phyloP scores from a whole-genome alignment of 2,888 invertebrate genomes.

The Epiblema foenella region DNA sequence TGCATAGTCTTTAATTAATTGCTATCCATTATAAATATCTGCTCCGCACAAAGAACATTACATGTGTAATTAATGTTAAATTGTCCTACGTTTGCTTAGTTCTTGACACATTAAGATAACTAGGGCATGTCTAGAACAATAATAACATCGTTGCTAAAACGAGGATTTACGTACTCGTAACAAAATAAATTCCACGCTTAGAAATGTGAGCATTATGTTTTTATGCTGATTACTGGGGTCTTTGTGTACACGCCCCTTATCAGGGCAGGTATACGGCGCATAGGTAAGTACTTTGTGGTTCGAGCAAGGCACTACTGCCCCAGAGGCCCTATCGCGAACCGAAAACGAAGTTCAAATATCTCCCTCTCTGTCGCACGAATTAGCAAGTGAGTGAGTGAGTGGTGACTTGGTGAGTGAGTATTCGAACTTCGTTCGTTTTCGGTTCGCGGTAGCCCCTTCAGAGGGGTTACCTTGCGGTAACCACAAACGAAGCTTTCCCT shows the following conservation, averaged over 20 bases:
- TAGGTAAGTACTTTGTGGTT: too few relatives aligned
- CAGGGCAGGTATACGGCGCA: constrained; percentile 14
- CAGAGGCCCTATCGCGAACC: too few relatives aligned
- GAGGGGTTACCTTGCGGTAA: too few relatives aligned
- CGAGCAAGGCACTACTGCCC: background rate
- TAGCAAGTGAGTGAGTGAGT: too few relatives aligned
- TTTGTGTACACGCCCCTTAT: constrained; percentile 30
- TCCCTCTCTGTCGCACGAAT: too few relatives aligned
- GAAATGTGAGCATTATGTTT: constrained; percentile 28
- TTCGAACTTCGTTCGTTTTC: too few relatives aligned
- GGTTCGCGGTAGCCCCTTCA: too few relatives aligned
- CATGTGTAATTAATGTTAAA: background rate
- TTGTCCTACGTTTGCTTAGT: constrained; percentile 9
- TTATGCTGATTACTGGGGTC: constrained; percentile 35
- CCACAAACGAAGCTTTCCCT: too few relatives aligned
- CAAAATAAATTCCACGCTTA: constrained; percentile 32
- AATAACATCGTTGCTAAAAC: constrained; percentile 23
- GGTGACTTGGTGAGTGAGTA: too few relatives aligned
- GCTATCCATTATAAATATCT: background rate
- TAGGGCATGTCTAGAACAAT: constrained; percentile 18
- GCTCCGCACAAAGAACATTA: background rate
- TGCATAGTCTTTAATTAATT: constrained; percentile 12
- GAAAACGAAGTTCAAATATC: too few relatives aligned
- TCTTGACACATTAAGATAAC: constrained; percentile 22
- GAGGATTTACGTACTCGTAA: constrained; percentile 4